Conservation (phyloP, 2,113 vertebrate genomes). For the Coryphaenoides rupestris region DNA sequence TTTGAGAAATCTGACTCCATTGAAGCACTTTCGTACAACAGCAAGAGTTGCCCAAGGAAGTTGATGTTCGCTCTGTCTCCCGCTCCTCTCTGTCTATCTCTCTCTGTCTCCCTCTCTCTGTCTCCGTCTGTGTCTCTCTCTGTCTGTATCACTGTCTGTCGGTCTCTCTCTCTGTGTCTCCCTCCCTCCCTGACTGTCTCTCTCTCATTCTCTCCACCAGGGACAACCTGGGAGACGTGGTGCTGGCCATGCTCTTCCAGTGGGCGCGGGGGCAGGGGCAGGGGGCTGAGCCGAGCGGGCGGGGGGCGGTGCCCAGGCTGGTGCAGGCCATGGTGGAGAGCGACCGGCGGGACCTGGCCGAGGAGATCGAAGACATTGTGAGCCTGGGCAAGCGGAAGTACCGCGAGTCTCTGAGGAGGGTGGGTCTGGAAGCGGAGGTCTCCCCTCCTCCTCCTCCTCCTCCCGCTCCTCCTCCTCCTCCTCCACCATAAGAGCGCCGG, state of each 20-base stretch:
- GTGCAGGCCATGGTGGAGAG: constrained; percentile 81
- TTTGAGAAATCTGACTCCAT: too few species aligned
- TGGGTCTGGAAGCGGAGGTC: constrained; percentile 75
- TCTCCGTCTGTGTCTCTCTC: not conserved
- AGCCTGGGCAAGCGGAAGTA: constrained; percentile 85
- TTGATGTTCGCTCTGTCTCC: too few species aligned
- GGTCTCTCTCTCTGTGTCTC: not conserved
- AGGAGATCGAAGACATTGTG: constrained; percentile 83
- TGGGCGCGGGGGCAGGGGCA: constrained; percentile 82
- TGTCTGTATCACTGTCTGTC: constrained; percentile 1
- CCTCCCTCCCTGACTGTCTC: not conserved
- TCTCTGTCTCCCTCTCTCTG: too few species aligned
- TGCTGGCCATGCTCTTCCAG: constrained; percentile 87
- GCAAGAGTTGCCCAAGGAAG: too few species aligned
- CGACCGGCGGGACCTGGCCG: constrained; percentile 82
- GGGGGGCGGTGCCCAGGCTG: constrained; percentile 74
- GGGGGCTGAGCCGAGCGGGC: constrained; percentile 59
- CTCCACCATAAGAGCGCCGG: constrained; percentile 27
- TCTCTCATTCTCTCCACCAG: constrained; percentile 51
- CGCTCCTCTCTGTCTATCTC: too few species aligned
- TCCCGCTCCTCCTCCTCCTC: constrained; percentile 17
- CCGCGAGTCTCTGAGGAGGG: constrained; percentile 77
- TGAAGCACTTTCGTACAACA: too few species aligned
- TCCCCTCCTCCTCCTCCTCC: constrained; percentile 3
- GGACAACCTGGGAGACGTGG: constrained; percentile 81